Evolutionary conservation across 2,888 invertebrate genomes (phyloP), one percentile per base, ranked within the genome.

Genomic region (Trilocha varians): DNA sequence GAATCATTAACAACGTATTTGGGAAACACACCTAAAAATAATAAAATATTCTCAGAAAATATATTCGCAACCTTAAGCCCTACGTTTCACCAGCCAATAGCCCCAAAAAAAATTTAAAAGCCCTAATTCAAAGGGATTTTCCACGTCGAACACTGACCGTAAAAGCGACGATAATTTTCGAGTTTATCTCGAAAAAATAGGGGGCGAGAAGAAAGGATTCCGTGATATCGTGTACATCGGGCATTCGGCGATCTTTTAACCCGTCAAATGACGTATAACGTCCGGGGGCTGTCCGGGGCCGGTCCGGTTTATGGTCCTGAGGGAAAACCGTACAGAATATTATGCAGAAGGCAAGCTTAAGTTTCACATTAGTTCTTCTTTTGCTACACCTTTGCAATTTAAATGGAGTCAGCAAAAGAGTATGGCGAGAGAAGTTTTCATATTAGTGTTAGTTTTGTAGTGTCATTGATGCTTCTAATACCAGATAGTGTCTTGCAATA

Each of bases 211-310:
- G 40, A 42, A 47, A 40, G 38, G 40, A 17, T 35, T 37, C 32
- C 37, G 17, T 32, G 40, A 40, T 41, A 37, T 43, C 39, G 37
- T 40, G 44, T 34, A 40, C 42, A 25, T 34, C 35, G n/a, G n/a
- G 33, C 34, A 40, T 39, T 39, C 36, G 39, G 16, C 36, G 16
- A 36, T 16, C 36, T 53, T 25, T 25, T 51, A 50, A 53, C 52
- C 50, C 53, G 36, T 39, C 49, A 48, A 53, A 60, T 60, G 58
- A 58, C 55, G 54, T 54, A 58, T 55, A 53, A 50, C 46, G 49
- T 44, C 47, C 16, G n/a, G n/a, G n/a, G 15, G 36, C 16, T n/a
- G 5, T 14, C 34, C 13, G n/a, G 16, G 15, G n/a, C 42, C 17
- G 39, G 34, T 25, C 25, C 33, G 42, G 44, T 52, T 48, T 25